phyloP scores from a whole-genome alignment of 2,888 invertebrate species.

The Tenodera sinensis region DNA sequence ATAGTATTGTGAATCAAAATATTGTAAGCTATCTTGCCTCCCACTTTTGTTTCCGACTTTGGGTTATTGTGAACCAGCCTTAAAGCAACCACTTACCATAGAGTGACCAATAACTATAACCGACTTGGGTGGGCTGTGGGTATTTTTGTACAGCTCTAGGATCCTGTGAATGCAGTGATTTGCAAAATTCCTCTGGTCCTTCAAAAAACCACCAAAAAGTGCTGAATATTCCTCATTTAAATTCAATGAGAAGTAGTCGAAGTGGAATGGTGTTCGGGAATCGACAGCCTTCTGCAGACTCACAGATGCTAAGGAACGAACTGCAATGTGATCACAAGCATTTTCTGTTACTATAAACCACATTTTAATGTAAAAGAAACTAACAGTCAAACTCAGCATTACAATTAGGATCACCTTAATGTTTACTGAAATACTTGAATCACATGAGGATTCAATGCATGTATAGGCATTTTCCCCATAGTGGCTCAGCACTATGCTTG shows the following conservation, averaged over 20 bases:
- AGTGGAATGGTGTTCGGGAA: slow-evolving; percentile 66
- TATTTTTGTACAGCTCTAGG: slow-evolving; percentile 65
- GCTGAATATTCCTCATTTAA: slow-evolving; percentile 88
- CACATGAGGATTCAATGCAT: no score
- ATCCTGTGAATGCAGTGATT: slow-evolving; percentile 67
- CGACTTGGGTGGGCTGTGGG: slow-evolving; percentile 50
- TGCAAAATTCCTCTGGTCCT: slow-evolving; percentile 71
- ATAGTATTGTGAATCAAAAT: no score
- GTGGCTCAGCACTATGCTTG: no score
- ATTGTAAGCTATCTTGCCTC: no score
- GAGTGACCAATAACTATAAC: slow-evolving; percentile 92
- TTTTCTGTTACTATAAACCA: no score
- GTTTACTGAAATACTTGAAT: no score
- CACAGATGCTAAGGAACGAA: slow-evolving; percentile 88
- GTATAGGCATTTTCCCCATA: no score
- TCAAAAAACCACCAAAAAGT: slow-evolving; percentile 77
- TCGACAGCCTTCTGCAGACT: slow-evolving; percentile 79
- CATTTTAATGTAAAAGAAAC: slow-evolving; percentile 12
- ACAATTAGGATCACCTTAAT: no score
- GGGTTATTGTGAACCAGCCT: no score
- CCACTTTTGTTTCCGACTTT: no score
- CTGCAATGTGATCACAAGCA: slow-evolving; percentile 44
- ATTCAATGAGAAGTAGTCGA: slow-evolving; percentile 90
- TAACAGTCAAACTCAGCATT: background rate
- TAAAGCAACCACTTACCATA: slow-evolving; percentile 58